A percentile compares a stretch with the other conserved stretches of the same genome.
These are phyloP conservation scores for Conchocele bisecta DNA, from an alignment of 2,888 invertebrate genomes.

Conservation along the genomic window DNA sequence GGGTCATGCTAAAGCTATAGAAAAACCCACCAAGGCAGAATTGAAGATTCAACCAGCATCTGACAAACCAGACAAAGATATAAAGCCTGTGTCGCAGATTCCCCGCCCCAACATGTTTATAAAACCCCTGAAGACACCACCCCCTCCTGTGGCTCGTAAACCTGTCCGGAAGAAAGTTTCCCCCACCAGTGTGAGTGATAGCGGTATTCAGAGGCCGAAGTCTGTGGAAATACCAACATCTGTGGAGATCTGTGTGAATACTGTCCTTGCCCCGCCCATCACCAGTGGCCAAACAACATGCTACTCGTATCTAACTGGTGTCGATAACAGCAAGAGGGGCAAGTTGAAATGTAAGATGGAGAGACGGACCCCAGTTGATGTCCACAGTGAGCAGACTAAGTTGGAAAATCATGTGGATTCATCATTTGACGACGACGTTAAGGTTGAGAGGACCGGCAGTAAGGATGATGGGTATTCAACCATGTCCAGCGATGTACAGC, in stretches of 20 bases:
- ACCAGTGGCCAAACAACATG: background rate
- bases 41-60: conserved; percentile 3
- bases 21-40: conserved; percentile 28
- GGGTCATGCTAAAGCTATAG: conserved; percentile 48
- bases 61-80: conserved; percentile 3
- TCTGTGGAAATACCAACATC: conserved; percentile 41
- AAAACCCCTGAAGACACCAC: conserved; percentile 53
- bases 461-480: conserved; percentile 79
- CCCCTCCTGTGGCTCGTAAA: conserved; percentile 64
- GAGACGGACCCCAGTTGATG: too few relatives aligned
- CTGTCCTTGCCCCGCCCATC: conserved; percentile 24
- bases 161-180: conserved; percentile 28
- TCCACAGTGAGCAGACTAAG: background rate
- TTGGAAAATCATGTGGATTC: background rate
- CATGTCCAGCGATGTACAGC: conserved; percentile 78
- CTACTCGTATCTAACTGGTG: background rate
- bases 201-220: background rate
- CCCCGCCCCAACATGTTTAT: conserved; percentile 36
- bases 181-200: conserved; percentile 15
- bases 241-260: conserved; percentile 54
- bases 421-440: conserved; percentile 55
- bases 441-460: conserved; percentile 75
- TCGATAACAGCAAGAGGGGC: background rate
- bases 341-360: background rate
- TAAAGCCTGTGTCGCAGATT: conserved; percentile 8